These are phyloP conservation scores for Chloroceryle aenea DNA, from an alignment of 2,113 vertebrate genomes.

Conservation along the genomic window DNA sequence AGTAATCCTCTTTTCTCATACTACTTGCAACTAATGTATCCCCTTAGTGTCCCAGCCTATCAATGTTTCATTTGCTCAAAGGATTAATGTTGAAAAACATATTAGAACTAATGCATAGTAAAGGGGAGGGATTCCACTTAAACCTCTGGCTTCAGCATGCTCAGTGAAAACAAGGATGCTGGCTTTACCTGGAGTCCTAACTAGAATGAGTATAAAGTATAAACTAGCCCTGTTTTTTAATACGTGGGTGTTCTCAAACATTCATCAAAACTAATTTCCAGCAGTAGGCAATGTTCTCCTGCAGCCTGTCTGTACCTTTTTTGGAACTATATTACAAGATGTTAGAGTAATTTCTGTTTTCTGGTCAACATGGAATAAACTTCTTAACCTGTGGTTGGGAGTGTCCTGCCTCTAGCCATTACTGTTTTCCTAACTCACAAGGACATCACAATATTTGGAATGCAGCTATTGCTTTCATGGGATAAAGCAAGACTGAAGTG, in stretches of 20 bases:
- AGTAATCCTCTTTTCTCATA: conserved; percentile 68
- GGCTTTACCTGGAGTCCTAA: neutral
- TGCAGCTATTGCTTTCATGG: neutral
- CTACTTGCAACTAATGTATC: conserved; percentile 61
- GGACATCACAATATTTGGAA: neutral
- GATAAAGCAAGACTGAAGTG: neutral
- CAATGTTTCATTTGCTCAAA: conserved; percentile 62
- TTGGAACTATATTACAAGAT: neutral
- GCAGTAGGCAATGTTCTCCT: neutral
- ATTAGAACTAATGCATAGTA: conserved; percentile 56
- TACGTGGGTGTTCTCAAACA: neutral
- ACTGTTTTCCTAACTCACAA: neutral
- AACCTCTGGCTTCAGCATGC: neutral
- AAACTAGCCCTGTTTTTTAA: neutral
- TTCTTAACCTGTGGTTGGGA: neutral
- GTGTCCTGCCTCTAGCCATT: neutral
- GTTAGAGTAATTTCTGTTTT: neutral
- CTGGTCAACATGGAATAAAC: neutral
- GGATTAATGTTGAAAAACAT: conserved; percentile 62
- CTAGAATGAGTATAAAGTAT: neutral
- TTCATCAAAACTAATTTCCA: neutral
- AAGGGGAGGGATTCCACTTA: conserved; percentile 50
- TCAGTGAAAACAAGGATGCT: conserved; percentile 2
- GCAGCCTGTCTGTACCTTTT: neutral
- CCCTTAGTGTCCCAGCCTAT: conserved; percentile 58